These are phyloP conservation scores for Camelus dromedarius DNA, from an alignment of 2,113 vertebrate genomes.

Conservation along the genomic window DNA sequence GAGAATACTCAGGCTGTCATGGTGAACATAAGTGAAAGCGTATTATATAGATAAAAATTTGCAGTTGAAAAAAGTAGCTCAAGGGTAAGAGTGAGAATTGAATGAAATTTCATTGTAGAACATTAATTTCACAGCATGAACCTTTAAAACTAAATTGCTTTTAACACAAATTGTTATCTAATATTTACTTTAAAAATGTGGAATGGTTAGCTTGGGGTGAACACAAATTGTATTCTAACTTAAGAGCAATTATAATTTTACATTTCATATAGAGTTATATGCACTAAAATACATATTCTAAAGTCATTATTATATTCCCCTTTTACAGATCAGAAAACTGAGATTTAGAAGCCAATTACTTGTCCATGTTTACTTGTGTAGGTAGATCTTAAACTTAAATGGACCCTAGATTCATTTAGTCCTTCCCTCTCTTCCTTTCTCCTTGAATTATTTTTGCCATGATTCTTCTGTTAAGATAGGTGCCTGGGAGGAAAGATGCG, in stretches of 20 bases:
- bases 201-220: neutral
- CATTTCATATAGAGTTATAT: conserved; percentile 8
- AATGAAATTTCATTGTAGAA: conserved; percentile 32
- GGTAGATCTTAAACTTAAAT: neutral
- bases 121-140: conserved; percentile 46
- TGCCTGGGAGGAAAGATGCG: neutral
- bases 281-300: neutral
- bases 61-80: neutral
- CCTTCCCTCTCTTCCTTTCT: neutral
- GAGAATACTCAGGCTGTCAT: conserved; percentile 26
- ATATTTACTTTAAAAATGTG: conserved; percentile 7
- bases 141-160: conserved; percentile 33
- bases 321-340: neutral
- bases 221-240: conserved; percentile 13
- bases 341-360: neutral
- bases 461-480: neutral
- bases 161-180: conserved; percentile 47
- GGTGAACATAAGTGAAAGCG: conserved; percentile 46
- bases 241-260: conserved; percentile 21
- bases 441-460: neutral
- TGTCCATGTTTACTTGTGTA: neutral
- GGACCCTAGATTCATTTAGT: neutral
- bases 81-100: neutral
- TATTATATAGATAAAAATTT: conserved; percentile 44
- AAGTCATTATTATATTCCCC: neutral